Conservation (phyloP, 2,113 vertebrate species). For the Amblyopsis rosae region DNA sequence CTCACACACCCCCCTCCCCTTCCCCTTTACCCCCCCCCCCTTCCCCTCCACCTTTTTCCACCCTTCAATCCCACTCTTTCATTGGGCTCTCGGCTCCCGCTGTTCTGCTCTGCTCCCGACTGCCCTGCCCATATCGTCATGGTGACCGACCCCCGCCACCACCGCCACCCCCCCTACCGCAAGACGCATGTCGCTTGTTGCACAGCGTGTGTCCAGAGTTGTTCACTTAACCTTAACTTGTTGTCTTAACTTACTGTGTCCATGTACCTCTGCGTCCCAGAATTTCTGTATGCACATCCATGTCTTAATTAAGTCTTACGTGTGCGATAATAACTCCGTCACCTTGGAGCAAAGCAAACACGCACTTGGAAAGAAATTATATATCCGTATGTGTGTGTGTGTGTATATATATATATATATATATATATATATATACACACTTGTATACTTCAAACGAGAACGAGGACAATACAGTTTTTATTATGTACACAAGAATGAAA, state of each 20-base stretch:
- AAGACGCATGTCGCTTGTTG: no score
- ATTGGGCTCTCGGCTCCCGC: not conserved
- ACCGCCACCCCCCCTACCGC: no score
- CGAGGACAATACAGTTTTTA: not conserved
- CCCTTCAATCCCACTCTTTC: no score
- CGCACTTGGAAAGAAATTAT: slow-evolving; percentile 20
- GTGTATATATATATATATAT: not conserved
- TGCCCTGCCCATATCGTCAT: no score
- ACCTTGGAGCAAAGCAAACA: slow-evolving; percentile 11
- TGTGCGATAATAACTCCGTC: slow-evolving; percentile 51
- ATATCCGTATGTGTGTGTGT: not conserved
- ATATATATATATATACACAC: not conserved
- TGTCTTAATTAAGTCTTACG: slow-evolving; percentile 40
- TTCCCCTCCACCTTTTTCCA: no score
- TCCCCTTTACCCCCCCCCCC: not conserved
- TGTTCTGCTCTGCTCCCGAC: not conserved
- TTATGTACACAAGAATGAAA: slow-evolving; percentile 9
- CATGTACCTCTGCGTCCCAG: slow-evolving; percentile 28
- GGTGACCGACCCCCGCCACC: no score
- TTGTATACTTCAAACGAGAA: not conserved
- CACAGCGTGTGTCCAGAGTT: not conserved
- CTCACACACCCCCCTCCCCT: not conserved
- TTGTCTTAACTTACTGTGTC: slow-evolving; percentile 39
- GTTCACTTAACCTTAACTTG: slow-evolving; percentile 1
- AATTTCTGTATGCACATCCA: slow-evolving; percentile 26